Evolutionary conservation across 2,888 invertebrate species (phyloP), one percentile per base, ranked within the genome.

Genomic region (Tinea pellionella): DNA sequence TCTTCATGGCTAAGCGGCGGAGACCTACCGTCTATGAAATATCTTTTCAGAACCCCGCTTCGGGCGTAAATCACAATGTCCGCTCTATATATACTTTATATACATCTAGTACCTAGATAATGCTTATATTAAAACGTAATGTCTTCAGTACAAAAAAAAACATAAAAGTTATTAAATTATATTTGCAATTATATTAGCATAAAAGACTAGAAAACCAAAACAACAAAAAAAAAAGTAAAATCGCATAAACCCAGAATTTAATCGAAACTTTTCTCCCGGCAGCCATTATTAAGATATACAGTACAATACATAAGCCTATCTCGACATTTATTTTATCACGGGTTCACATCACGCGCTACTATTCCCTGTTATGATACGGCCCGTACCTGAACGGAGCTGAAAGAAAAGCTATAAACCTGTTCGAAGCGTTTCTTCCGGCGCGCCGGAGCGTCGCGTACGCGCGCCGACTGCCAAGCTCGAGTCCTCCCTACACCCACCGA

Each of bases 361-460:
- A 84, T 85, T 86, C 86, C 77, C 78, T 85, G 87, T 87, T 86
- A 86, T 87, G 87, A 88, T 88, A 88, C 88, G 86, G 83, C 85
- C 80, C 80, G 84, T 80, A 86, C 87, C 85, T 88, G 86, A 79
- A 60, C 59, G 78, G 76, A 83, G 85, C 87, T 88, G 88, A 88
- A 88, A 88, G 88, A 88, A 88, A 88, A 88, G 84, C 88, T 78
- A 88, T 88, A 88, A 88, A 88, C 84, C 87, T 85, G 86, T 79
- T 85, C 80, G 78, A 71, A 77, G 80, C 84, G 80, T 81, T 84
- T 75, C 80, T 81, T 78, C 80, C 79, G 82, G 79, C 80, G 82
- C 84, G 83, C 77, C 85, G 78, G 74, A 81, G 85, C 83, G 84
- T 78, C 83, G 81, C 83, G 84, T 61, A 62, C 64, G 65, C 65